A percentile compares a stretch with the other conserved stretches of the same genome.
phyloP scores from a whole-genome alignment of 2,113 vertebrate species.

The Percina caprodes region DNA sequence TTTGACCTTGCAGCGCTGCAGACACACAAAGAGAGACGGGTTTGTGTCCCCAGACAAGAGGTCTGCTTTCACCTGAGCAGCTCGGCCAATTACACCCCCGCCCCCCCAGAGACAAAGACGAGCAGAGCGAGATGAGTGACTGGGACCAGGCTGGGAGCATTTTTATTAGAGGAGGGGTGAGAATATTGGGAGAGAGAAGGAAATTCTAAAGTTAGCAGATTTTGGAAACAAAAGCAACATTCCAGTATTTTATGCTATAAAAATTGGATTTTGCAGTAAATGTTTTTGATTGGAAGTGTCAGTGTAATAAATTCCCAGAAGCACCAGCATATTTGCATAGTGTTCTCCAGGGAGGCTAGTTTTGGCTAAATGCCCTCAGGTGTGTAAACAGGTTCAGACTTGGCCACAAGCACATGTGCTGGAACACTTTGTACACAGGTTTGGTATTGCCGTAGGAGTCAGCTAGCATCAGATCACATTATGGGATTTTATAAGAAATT shows the following conservation, averaged over 20 bases:
- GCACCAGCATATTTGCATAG: background rate
- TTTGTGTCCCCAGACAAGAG: constrained; percentile 82
- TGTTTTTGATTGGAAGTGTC: background rate
- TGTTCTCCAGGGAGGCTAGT: background rate
- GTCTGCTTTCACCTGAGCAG: constrained; percentile 80
- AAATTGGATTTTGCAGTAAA: background rate
- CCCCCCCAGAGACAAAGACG: constrained; percentile 67
- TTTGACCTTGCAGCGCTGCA: constrained; percentile 75
- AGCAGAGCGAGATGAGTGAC: constrained; percentile 70
- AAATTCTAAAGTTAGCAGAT: background rate
- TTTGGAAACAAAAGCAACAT: background rate
- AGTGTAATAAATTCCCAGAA: background rate
- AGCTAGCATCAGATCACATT: constrained; percentile 34
- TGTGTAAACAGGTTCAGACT: constrained; percentile 55
- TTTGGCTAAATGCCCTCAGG: constrained; percentile 18
- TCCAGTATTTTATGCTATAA: background rate
- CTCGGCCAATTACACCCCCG: constrained; percentile 66
- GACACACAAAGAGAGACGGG: constrained; percentile 77
- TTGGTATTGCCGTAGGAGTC: constrained; percentile 22
- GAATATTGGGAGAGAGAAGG: background rate
- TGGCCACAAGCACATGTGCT: background rate
- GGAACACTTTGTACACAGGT: constrained; percentile 1
- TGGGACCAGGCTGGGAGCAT: constrained; percentile 47
- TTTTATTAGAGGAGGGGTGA: constrained; percentile 49
- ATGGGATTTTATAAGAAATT: constrained; percentile 12